Evolutionary conservation across 2,113 vertebrate species (phyloP).

Genomic region (Circaetus gallicus): DNA sequence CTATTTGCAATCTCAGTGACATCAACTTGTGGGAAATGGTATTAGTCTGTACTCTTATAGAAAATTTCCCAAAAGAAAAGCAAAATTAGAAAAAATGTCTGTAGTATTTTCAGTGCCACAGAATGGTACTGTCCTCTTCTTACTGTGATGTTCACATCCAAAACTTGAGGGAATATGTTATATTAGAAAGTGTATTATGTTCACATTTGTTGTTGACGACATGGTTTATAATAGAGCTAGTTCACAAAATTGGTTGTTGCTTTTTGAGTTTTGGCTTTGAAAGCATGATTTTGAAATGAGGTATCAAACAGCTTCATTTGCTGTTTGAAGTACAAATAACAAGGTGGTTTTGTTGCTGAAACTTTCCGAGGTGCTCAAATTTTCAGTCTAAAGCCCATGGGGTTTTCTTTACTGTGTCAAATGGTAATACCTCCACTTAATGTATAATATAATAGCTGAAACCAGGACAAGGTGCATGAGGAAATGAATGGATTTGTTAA

Average conservation of each 20-base stretch:
- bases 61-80: neutral
- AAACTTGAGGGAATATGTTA: neutral
- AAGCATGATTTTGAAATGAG: neutral
- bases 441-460: neutral
- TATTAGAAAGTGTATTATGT: neutral
- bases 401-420: neutral
- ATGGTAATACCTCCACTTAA: neutral
- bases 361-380: neutral
- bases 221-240: neutral
- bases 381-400: neutral
- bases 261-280: neutral
- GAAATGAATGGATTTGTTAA: neutral
- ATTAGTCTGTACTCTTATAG: neutral
- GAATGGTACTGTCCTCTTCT: neutral
- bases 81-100: neutral
- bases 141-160: neutral
- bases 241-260: neutral
- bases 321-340: neutral
- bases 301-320: neutral
- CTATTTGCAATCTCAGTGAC: neutral
- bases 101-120: neutral
- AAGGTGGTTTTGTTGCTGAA: neutral
- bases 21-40: neutral
- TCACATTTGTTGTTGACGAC: neutral
- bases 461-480: neutral